A percentile compares a stretch with the other conserved stretches of the same genome.
phyloP scores from a whole-genome alignment of 1,140 invertebrate species.

The Gonioctena quinquepunctata region DNA sequence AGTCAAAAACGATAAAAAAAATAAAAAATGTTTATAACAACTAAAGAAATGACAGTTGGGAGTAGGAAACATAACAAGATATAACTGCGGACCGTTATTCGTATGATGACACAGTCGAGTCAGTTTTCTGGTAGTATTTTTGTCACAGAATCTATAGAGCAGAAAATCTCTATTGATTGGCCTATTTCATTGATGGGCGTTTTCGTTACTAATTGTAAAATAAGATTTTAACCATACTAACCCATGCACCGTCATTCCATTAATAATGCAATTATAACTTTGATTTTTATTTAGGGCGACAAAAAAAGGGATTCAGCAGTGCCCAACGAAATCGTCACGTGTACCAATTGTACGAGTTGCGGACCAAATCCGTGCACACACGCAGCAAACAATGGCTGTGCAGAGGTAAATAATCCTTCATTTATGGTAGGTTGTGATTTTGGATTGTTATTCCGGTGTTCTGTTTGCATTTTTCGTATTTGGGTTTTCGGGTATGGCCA shows the following conservation, averaged over 20 bases:
- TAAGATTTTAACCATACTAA: not conserved
- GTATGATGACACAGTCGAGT: too few species aligned
- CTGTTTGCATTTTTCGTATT: too few species aligned
- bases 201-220: not conserved
- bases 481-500: too few species aligned
- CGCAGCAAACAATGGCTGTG: constrained; percentile 81
- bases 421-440: not conserved
- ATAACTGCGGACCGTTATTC: too few species aligned
- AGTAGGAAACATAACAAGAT: too few species aligned
- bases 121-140: too few species aligned
- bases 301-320: constrained; percentile 75
- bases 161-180: too few species aligned
- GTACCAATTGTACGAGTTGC: constrained; percentile 79
- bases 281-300: constrained; percentile 65
- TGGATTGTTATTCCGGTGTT: not conserved
- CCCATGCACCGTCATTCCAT: not conserved
- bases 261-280: not conserved
- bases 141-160: too few species aligned
- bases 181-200: constrained; percentile 2
- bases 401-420: constrained; percentile 67
- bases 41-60: too few species aligned
- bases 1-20: too few species aligned
- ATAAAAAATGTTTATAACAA: too few species aligned
- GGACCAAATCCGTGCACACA: constrained; percentile 81
- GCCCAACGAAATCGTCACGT: constrained; percentile 78